Evolutionary conservation across 2,113 vertebrate species (phyloP).

Genomic region (Sceloporus tristichus): DNA sequence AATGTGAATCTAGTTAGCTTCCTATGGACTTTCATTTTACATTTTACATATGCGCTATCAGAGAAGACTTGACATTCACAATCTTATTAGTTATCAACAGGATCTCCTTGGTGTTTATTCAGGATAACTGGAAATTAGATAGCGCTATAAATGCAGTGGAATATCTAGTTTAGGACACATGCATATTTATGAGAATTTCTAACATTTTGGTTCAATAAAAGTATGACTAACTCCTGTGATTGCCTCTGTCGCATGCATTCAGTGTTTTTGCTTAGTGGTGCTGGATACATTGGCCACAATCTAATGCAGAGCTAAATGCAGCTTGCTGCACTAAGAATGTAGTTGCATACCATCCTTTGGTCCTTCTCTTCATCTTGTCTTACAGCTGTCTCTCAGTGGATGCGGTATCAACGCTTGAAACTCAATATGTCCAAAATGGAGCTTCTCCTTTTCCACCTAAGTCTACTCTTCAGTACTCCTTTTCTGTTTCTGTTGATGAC

Average conservation of each 20-base stretch:
- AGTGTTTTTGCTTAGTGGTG: not conserved
- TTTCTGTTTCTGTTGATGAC: no score
- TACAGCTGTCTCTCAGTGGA: no score
- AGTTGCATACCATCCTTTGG: not conserved
- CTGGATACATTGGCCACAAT: not conserved
- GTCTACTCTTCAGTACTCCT: no score
- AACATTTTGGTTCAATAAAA: not conserved
- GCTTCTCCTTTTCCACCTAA: no score
- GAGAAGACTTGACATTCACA: slow-evolving; percentile 41
- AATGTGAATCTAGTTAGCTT: slow-evolving; percentile 47
- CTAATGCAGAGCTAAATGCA: not conserved
- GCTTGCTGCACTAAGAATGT: not conserved
- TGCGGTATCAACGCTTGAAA: no score
- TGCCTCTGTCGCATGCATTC: not conserved
- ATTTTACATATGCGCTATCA: slow-evolving; percentile 54
- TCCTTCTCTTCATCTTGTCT: no score
- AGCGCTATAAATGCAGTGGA: not conserved
- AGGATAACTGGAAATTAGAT: slow-evolving; percentile 39
- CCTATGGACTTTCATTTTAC: slow-evolving; percentile 50
- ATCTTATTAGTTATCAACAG: slow-evolving; percentile 29
- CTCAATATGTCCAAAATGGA: no score
- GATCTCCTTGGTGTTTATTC: slow-evolving; percentile 36
- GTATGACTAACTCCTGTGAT: not conserved
- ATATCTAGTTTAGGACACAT: not conserved
- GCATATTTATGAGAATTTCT: not conserved